Conservation (phyloP, 2,797 vertebrate genomes). For the Onychomys leucogaster region DNA sequence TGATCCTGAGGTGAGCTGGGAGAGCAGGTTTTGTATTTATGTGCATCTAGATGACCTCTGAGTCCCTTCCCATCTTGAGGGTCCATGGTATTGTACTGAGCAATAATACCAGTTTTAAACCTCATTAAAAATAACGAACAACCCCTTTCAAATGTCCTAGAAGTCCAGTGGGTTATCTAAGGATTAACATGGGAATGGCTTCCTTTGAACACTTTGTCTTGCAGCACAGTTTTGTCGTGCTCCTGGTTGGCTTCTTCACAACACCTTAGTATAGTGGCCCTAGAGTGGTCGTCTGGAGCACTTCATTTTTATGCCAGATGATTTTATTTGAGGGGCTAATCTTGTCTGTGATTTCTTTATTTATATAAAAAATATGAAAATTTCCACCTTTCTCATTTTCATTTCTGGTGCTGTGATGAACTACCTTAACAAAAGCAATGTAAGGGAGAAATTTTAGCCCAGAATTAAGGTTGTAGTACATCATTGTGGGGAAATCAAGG, state of each 20-base stretch:
- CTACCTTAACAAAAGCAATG: background rate
- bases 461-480: background rate
- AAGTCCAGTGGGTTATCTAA: background rate
- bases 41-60: no score
- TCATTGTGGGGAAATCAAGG: background rate
- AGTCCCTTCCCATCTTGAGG: background rate
- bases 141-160: background rate
- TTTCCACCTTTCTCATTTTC: background rate
- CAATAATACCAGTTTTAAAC: background rate
- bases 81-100: background rate
- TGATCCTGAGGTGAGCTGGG: background rate
- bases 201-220: background rate
- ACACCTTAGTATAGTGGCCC: background rate
- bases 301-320: background rate
- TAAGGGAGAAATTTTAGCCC: background rate
- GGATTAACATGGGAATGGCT: background rate
- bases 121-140: background rate
- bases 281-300: background rate
- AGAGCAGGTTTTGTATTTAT: background rate
- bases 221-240: background rate
- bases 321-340: background rate
- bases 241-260: background rate
- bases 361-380: background rate
- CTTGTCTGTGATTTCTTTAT: background rate
- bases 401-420: background rate